Evolutionary conservation across 1,140 invertebrate species (phyloP).

Genomic region (Hycleus cichorii): DNA sequence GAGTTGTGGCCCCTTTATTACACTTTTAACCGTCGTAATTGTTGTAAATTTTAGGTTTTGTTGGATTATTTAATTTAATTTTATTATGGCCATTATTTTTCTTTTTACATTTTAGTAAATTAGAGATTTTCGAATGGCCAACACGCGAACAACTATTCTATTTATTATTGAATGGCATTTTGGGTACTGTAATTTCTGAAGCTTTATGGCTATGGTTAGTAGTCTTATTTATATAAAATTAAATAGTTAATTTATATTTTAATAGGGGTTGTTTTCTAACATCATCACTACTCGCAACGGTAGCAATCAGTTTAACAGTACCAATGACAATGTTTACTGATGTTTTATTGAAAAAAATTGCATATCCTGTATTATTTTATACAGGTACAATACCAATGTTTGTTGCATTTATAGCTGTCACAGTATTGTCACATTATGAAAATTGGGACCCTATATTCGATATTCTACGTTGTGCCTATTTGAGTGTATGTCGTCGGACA

Average conservation of each 20-base stretch:
- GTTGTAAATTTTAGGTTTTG: conserved; percentile 59
- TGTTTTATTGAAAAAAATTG: conserved; percentile 64
- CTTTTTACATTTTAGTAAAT: conserved; percentile 67
- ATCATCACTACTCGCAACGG: conserved; percentile 76
- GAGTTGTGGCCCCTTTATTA: no score
- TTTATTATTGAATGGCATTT: conserved; percentile 74
- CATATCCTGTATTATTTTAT: conserved; percentile 71
- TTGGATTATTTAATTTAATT: conserved; percentile 75
- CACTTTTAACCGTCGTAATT: not conserved
- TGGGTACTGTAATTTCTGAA: conserved; percentile 81
- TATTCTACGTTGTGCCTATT: conserved; percentile 49
- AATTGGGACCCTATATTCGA: conserved; percentile 76
- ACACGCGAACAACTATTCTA: conserved; percentile 67
- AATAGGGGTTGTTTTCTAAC: conserved; percentile 82
- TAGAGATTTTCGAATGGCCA: conserved; percentile 78
- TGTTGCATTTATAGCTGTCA: conserved; percentile 67
- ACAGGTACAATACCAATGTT: conserved; percentile 73
- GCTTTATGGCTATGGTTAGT: conserved; percentile 78
- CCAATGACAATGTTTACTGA: conserved; percentile 80
- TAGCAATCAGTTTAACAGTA: conserved; percentile 75
- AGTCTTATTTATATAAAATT: not conserved
- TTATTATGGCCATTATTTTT: conserved; percentile 83
- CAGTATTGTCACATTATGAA: conserved; percentile 71
- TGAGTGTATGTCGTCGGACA: conserved; percentile 25
- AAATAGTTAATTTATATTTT: conserved; percentile 18